Evolutionary conservation across 2,113 vertebrate species (phyloP).

Genomic region (Delphinus delphis): DNA sequence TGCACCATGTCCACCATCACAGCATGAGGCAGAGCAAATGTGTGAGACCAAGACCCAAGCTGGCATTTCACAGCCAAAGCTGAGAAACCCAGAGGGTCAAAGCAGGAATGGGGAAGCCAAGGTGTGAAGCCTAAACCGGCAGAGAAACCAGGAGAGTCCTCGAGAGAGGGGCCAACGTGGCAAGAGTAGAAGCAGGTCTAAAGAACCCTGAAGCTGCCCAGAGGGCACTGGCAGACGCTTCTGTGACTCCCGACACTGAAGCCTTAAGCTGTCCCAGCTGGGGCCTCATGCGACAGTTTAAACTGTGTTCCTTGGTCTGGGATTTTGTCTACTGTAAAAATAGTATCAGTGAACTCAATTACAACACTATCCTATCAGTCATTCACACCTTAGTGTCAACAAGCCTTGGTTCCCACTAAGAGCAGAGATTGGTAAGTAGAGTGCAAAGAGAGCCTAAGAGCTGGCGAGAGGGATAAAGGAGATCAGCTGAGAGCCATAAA

Average conservation of each 20-base stretch:
- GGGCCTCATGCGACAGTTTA: neutral
- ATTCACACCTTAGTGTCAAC: neutral
- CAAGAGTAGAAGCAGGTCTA: neutral
- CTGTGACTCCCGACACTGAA: neutral
- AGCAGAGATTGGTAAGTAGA: neutral
- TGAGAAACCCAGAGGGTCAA: neutral
- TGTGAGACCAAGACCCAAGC: neutral
- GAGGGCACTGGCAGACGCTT: neutral
- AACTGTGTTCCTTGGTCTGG: neutral
- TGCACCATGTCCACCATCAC: neutral
- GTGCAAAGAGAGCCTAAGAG: neutral
- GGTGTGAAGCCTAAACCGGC: no score
- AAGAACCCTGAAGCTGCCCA: neutral
- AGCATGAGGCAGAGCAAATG: neutral
- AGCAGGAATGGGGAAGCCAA: neutral
- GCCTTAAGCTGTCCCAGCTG: neutral
- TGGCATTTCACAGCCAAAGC: neutral
- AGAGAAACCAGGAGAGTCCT: neutral
- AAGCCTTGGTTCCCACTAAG: neutral
- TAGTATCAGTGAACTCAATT: neutral
- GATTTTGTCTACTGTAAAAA: neutral
- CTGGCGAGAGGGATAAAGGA: neutral
- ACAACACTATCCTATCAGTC: neutral
- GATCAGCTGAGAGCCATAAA: neutral
- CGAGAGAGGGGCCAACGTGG: fast-evolving